Conservation (phyloP, 2,888 invertebrate species). For the Trissoscelio sp. region DNA sequence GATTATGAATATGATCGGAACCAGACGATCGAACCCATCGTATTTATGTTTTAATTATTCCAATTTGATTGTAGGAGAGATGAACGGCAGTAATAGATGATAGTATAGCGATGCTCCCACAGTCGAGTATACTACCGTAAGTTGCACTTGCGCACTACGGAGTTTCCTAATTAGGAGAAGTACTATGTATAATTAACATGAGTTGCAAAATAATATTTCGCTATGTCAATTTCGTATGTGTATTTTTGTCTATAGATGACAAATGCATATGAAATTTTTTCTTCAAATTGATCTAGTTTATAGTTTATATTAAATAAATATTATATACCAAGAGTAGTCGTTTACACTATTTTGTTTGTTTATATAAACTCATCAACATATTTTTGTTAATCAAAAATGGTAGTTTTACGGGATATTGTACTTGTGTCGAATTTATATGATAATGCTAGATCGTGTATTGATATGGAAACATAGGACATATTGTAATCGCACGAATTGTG, state of each 20-base stretch:
- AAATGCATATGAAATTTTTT: neutral
- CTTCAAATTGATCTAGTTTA: neutral
- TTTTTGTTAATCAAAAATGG: neutral
- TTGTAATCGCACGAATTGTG: conserved; percentile 48
- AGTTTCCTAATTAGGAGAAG: conserved; percentile 21
- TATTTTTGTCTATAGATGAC: neutral
- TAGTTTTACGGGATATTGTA: conserved; percentile 2
- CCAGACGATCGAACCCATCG: conserved; percentile 12
- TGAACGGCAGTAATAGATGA: conserved; percentile 37
- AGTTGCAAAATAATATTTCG: neutral
- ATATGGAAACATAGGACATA: conserved; percentile 39
- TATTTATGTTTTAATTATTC: conserved; percentile 48
- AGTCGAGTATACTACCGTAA: conserved; percentile 4
- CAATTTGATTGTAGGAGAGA: conserved; percentile 44
- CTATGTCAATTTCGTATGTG: neutral
- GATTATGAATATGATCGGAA: conserved; percentile 28
- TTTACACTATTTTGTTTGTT: neutral
- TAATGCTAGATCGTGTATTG: conserved; percentile 41
- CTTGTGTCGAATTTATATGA: conserved; percentile 22
- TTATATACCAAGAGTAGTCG: neutral
- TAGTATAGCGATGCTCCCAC: conserved; percentile 6
- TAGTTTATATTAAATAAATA: neutral
- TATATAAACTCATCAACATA: neutral
- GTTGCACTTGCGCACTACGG: conserved; percentile 20
- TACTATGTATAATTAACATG: conserved; percentile 4